Conservation (phyloP, 2,113 vertebrate genomes). For the Cygnus buccinator region DNA sequence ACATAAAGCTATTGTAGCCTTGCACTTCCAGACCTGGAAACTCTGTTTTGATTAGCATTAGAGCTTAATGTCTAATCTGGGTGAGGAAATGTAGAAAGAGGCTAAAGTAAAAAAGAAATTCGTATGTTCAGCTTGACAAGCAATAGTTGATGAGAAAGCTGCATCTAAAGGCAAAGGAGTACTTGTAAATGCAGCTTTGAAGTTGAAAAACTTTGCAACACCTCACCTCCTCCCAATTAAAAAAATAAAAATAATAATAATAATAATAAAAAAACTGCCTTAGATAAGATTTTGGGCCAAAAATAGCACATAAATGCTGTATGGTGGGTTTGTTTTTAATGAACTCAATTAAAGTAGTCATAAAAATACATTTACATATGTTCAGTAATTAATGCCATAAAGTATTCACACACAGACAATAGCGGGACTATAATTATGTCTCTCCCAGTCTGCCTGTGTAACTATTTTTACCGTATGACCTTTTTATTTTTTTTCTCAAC, state of each 20-base stretch:
- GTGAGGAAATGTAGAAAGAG: background rate
- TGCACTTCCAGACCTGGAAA: background rate
- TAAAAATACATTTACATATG: slow-evolving; percentile 54
- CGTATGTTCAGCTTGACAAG: background rate
- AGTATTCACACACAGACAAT: slow-evolving; percentile 41
- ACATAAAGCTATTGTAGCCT: background rate
- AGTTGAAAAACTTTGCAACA: background rate
- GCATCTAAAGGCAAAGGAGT: background rate
- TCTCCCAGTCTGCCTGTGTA: slow-evolving; percentile 35
- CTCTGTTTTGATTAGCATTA: background rate
- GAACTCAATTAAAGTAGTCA: background rate
- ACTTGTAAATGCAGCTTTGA: background rate
- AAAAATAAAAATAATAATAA: background rate
- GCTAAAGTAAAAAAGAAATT: background rate
- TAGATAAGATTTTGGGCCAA: background rate
- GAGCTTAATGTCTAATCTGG: background rate
- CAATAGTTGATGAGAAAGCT: background rate
- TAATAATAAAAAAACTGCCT: background rate
- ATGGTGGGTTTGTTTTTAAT: background rate
- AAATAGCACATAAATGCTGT: background rate
- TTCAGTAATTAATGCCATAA: slow-evolving; percentile 58
- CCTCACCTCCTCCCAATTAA: background rate
- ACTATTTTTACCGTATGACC: slow-evolving; percentile 32
- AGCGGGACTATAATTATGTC: slow-evolving; percentile 23
- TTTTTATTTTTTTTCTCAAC: background rate